Conservation (phyloP, 2,113 vertebrate genomes). For the Columba janthina region DNA sequence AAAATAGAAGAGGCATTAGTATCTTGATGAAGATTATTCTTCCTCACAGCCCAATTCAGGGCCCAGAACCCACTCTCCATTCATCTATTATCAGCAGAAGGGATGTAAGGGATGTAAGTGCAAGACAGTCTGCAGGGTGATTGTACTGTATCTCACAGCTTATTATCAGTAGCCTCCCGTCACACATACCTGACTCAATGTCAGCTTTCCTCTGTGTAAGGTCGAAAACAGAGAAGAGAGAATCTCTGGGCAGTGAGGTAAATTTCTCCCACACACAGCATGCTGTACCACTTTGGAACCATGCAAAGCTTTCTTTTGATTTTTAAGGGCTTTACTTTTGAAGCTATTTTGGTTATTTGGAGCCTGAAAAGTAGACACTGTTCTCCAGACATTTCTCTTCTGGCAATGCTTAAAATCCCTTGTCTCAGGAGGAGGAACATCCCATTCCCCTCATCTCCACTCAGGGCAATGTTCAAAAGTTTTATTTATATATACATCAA, state of each 20-base stretch:
- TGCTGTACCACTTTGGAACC: background rate
- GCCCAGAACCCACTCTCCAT: background rate
- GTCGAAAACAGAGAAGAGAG: background rate
- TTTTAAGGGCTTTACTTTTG: background rate
- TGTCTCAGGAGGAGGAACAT: background rate
- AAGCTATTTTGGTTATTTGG: background rate
- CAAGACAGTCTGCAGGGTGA: background rate
- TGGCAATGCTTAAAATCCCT: background rate
- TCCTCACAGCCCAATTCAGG: background rate
- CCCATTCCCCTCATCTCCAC: background rate
- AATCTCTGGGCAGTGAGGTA: background rate
- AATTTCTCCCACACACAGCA: background rate
- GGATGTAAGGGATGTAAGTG: background rate
- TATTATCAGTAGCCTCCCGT: background rate
- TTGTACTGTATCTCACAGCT: background rate
- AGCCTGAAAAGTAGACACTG: background rate
- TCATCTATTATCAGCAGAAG: background rate
- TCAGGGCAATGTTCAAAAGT: background rate
- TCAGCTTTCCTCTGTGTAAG: background rate
- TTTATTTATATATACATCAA: conserved; percentile 25
- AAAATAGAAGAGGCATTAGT: background rate
- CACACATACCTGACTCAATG: background rate
- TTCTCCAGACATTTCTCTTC: background rate
- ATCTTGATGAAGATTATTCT: background rate
- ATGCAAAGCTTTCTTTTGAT: background rate